Base-by-base conservation (phyloP, 2,888 invertebrate species). In the Cantharis nigra region DNA sequence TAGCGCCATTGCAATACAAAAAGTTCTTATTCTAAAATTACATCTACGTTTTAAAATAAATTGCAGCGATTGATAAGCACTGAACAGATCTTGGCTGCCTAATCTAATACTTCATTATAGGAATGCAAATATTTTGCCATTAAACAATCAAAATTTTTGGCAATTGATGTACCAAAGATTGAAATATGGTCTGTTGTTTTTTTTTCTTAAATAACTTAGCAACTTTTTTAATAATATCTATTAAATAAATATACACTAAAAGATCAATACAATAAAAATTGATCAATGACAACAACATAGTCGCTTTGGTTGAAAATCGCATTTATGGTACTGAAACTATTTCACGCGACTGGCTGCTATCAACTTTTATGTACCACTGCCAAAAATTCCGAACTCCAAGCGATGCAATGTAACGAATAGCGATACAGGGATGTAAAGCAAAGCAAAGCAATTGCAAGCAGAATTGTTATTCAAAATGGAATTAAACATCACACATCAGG, bases 91-190 rank as follows among this genome's bases (percentile, higher is more conserved):
- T 73, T 73, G 73, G 73, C 73, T 69, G n/a, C 62, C 18, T 2
- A 69, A 73, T 69, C 69, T 16, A 73, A 67, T 33, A 73, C 67
- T 73, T 20, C 69, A 11, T 62, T 67, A 73, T 28, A 69, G 62
- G 73, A 73, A 73, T 73, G 73, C 69, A 69, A 62, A 16, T 16
- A 62, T 26, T 26, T 62, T 23, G 18, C 67, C 69, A 20, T 28
- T 69, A 69, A 13, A 49, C 62, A 69, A 67, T 72, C 63, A 65
- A 62, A 73, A 26, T 69, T 65, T 69, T 69, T 73, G 73, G 69
- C 73, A 73, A 62, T 33, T 26, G 65, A 26, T 14, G 65, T n/a
- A 5, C n/a, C 1, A 10, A n/a, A 67, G 65, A 20, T 67, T 23
- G 9, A 67, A 23, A 9, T 49, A 49, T n/a, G 49, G n/a, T 13